Evolutionary conservation across 2,113 vertebrate species (phyloP), one percentile per base, ranked within the genome.

Genomic region (Nanger granti): DNA sequence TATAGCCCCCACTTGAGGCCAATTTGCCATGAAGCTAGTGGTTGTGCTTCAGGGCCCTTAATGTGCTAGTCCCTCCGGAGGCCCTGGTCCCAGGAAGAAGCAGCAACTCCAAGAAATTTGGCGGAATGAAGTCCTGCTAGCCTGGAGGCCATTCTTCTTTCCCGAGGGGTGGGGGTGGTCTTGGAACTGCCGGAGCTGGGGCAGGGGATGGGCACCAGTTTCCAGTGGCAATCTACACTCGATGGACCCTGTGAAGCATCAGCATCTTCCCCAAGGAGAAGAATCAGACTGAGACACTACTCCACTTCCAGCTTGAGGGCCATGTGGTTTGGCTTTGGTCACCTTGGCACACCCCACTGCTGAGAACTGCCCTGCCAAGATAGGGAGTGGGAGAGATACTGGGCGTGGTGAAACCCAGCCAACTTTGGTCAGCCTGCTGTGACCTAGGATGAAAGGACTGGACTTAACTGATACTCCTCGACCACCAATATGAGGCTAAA

Each of bases 261-360:
- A n/a, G 20, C 22, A 8, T 93, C 88, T 87, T 96, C 85, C 26
- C 41, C n/a, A 24, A 41, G 52, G 64, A 95, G 64, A 83, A 89
- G 57, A 94, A 24, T 62, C 59, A 31, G 82, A 34, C 52, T 54
- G 57, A 41, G 55, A 18, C 73, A 12, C 57, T 44, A 52, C n/a
- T 92, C 41, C 15, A 12, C 44, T 66, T 93, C 57, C 41, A 62
- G 52, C 69, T 17, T 8, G 14, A 85, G 73, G 59, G 55, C 87
- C 97, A 47, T 5, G 89, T 93, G 97, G 93, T 89, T 91, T 94
- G 97, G 84, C 95, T 88, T 9, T 64, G 28, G 49, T 80, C n/a
- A 54, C 24, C 69, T 91, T 69, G 87, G 93, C 95, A 95, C 73
- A 14, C 28, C 7, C 24, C 44, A 4, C 52, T 44, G 69, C 88